These are phyloP conservation scores for Galbula dea DNA, from an alignment of 2,113 vertebrate species.

Conservation along the genomic window DNA sequence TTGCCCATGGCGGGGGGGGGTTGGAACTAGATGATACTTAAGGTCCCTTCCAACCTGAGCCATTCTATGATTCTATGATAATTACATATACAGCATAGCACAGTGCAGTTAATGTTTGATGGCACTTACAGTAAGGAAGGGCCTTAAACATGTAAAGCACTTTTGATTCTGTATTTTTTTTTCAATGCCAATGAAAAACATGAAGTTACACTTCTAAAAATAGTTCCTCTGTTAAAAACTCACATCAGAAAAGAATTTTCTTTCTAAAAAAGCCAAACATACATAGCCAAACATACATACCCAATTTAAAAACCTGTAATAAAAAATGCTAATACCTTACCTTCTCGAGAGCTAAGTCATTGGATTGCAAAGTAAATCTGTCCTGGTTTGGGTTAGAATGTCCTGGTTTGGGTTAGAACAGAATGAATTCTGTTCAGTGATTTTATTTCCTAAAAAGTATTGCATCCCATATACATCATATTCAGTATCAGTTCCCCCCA, in stretches of 20 bases:
- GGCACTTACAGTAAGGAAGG: not conserved
- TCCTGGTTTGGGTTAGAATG: too few relatives aligned
- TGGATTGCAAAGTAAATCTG: not conserved
- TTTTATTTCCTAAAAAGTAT: too few relatives aligned
- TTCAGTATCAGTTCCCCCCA: too few relatives aligned
- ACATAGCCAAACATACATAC: accelerated
- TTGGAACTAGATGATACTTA: too few relatives aligned
- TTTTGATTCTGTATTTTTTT: not conserved
- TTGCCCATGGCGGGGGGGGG: too few relatives aligned
- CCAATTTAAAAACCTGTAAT: not conserved
- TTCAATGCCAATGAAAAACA: not conserved
- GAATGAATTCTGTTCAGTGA: too few relatives aligned
- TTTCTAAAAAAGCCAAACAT: not conserved
- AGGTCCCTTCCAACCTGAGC: too few relatives aligned
- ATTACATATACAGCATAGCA: not conserved
- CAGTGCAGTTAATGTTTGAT: not conserved
- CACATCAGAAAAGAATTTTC: accelerated
- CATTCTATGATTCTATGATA: too few relatives aligned
- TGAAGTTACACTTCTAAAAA: not conserved
- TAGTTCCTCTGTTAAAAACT: not conserved
- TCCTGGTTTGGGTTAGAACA: too few relatives aligned
- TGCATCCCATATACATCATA: too few relatives aligned
- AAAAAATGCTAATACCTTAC: not conserved
- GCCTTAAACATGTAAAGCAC: not conserved
- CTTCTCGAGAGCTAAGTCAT: not conserved